Percentiles rank a stretch among this genome's conserved stretches.
phyloP scores from a whole-genome alignment of 2,113 vertebrate genomes.

The Xenus cinereus region DNA sequence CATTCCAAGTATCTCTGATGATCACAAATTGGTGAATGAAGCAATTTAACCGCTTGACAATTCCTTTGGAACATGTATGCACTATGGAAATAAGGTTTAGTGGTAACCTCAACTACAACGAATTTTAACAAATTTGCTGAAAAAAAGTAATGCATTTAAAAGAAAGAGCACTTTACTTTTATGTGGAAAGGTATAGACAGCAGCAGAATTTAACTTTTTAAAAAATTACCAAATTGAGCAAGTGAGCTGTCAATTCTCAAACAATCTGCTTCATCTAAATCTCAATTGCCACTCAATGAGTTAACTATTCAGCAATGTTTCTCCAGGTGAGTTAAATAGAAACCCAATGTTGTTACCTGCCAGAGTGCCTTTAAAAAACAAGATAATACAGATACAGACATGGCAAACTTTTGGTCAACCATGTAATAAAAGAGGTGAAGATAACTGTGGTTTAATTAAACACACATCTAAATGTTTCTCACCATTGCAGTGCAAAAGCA shows the following conservation, averaged over 20 bases:
- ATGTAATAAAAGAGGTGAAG: not conserved
- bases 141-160: not conserved
- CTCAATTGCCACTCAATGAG: not conserved
- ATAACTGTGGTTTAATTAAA: not conserved
- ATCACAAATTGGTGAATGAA: conserved; percentile 2
- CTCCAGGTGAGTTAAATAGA: not conserved
- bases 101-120: not conserved
- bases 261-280: not conserved
- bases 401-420: not conserved
- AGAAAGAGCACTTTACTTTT: not conserved
- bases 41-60: not conserved
- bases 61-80: not conserved
- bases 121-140: not conserved
- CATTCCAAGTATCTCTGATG: not conserved
- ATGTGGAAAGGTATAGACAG: not conserved
- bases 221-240: not conserved
- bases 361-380: not conserved
- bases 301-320: not conserved
- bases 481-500: not conserved
- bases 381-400: not conserved
- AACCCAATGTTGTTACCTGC: not conserved
- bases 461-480: not conserved
- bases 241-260: not conserved
- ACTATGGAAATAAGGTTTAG: not conserved
- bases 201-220: not conserved